These are phyloP conservation scores for Catagonus wagneri DNA, from an alignment of 2,113 vertebrate genomes.

Conservation along the genomic window DNA sequence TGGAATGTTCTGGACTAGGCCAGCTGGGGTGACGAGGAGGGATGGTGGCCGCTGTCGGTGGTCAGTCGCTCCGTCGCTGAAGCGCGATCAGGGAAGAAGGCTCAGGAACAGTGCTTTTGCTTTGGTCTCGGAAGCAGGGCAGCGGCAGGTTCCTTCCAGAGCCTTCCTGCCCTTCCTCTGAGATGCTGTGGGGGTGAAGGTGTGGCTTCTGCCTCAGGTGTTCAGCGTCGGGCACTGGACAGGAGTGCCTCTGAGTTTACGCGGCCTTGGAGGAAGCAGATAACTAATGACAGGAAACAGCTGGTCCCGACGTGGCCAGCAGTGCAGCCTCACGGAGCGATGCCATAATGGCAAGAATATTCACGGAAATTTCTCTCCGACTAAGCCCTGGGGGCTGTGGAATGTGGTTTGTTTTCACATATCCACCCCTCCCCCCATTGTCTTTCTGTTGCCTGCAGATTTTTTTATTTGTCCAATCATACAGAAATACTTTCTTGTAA, in stretches of 20 bases:
- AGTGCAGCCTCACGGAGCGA: not conserved
- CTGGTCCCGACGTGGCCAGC: conserved; percentile 49
- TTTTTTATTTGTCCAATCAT: not conserved
- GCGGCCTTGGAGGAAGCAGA: conserved; percentile 73
- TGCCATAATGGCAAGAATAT: not conserved
- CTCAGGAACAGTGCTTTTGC: not conserved
- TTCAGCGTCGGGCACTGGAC: conserved; percentile 53
- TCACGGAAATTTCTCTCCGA: conserved; percentile 53
- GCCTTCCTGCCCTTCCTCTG: not conserved
- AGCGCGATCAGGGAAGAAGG: not conserved
- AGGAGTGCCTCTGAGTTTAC: conserved; percentile 34
- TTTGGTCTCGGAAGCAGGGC: not conserved
- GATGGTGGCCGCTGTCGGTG: not conserved
- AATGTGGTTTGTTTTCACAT: not conserved
- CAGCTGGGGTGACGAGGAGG: accelerated
- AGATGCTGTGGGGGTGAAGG: not conserved
- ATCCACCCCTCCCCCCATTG: not conserved
- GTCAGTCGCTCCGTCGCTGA: accelerated
- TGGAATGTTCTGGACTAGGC: not conserved
- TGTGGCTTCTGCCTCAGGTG: not conserved
- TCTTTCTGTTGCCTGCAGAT: not conserved
- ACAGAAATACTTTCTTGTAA: not conserved
- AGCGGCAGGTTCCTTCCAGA: not conserved
- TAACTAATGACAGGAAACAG: conserved; percentile 75
- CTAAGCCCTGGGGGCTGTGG: not conserved